Percentiles rank a stretch among this genome's conserved stretches.
phyloP scores from a whole-genome alignment of 2,888 invertebrate genomes.

The Andrena flavipes region DNA sequence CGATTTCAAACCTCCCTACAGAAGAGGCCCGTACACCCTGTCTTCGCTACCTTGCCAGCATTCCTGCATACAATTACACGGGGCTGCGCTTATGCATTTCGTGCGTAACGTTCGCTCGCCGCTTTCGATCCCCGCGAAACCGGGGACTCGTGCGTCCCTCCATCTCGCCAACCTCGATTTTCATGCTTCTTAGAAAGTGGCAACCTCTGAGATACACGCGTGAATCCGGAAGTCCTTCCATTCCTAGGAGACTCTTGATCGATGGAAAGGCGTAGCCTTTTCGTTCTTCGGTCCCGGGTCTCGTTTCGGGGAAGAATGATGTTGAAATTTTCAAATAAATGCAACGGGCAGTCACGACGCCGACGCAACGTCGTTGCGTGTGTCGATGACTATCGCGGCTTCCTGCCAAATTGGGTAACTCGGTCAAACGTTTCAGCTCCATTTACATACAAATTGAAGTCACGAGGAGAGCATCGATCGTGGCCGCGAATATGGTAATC shows the following conservation, averaged over 20 bases:
- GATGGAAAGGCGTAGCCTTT: no score
- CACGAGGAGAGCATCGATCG: conserved; percentile 34
- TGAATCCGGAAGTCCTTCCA: no score
- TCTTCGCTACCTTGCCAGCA: conserved; percentile 79
- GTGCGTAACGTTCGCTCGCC: conserved; percentile 69
- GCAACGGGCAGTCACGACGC: conserved; percentile 8
- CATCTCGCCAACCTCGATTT: no score
- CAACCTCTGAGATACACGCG: no score
- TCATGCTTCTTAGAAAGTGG: no score
- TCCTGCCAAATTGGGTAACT: conserved; percentile 59
- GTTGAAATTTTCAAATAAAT: conserved; percentile 39
- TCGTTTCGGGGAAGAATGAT: background rate
- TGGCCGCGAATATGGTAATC: conserved; percentile 55
- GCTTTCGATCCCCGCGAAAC: conserved; percentile 19
- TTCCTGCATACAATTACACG: conserved; percentile 84
- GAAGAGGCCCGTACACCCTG: conserved; percentile 76
- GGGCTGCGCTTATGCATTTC: conserved; percentile 78
- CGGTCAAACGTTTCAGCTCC: conserved; percentile 52
- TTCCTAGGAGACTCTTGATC: no score
- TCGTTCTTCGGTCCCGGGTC: background rate
- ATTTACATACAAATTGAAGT: conserved; percentile 65
- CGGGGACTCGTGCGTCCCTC: background rate
- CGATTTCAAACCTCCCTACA: conserved; percentile 79
- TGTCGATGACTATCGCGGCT: conserved; percentile 43
- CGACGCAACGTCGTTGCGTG: background rate